These are phyloP conservation scores for Poicephalus gulielmi DNA, from an alignment of 2,113 vertebrate species.

Conservation along the genomic window DNA sequence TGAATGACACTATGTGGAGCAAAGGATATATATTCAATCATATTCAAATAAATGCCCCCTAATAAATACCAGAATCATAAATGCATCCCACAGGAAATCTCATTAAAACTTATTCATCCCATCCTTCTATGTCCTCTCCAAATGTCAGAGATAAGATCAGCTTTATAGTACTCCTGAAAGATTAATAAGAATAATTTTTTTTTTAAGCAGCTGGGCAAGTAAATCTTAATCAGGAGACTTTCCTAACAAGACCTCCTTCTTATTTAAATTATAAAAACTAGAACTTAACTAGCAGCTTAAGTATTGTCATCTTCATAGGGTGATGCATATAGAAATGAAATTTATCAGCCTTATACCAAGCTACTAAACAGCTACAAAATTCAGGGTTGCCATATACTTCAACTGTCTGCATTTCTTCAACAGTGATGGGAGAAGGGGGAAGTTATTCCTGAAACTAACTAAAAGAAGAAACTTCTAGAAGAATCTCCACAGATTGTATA, in stretches of 20 bases:
- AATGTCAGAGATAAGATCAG: conserved; percentile 37
- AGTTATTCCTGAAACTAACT: background rate
- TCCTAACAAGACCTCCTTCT: background rate
- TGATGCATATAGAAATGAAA: background rate
- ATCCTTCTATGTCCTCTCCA: conserved; percentile 1
- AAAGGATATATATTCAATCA: conserved; percentile 33
- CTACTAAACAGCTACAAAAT: background rate
- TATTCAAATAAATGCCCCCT: conserved; percentile 44
- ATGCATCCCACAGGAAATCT: conserved; percentile 38
- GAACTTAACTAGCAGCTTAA: background rate
- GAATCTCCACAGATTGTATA: background rate
- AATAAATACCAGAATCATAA: conserved; percentile 56
- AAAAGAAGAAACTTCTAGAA: background rate
- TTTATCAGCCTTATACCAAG: background rate
- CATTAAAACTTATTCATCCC: conserved; percentile 35
- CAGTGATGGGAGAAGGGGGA: background rate
- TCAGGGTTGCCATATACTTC: background rate
- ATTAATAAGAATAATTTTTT: background rate
- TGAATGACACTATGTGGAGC: conserved; percentile 13
- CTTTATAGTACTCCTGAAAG: conserved; percentile 10
- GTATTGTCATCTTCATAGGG: background rate
- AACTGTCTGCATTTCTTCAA: background rate
- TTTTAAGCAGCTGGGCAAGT: background rate
- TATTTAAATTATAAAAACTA: background rate
- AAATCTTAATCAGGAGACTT: background rate